These are phyloP conservation scores for Ochotona curzoniae DNA, from an alignment of 2,113 vertebrate species.

Conservation along the genomic window DNA sequence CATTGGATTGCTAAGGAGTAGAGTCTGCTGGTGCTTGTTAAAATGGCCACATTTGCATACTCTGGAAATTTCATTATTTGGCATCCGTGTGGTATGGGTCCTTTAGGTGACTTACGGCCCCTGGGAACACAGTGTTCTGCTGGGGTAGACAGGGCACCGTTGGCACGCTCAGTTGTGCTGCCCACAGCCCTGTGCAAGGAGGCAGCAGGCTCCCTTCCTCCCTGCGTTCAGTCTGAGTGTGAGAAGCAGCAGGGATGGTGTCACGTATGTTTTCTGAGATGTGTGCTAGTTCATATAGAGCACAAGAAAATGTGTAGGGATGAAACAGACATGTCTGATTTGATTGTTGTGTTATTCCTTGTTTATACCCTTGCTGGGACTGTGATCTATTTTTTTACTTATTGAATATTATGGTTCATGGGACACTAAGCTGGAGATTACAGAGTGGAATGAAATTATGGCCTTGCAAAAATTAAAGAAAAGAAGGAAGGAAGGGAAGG, in stretches of 20 bases:
- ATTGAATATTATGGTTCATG: too few relatives aligned
- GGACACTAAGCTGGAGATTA: too few relatives aligned
- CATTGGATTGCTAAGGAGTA: constrained; percentile 48
- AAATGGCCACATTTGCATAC: constrained; percentile 65
- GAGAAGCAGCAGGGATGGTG: background rate
- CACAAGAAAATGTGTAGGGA: too few relatives aligned
- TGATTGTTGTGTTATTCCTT: too few relatives aligned
- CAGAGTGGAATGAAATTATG: too few relatives aligned
- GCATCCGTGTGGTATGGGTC: background rate
- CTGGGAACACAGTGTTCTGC: background rate
- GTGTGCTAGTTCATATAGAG: too few relatives aligned
- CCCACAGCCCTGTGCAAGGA: background rate
- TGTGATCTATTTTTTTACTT: too few relatives aligned
- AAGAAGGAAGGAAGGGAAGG: too few relatives aligned
- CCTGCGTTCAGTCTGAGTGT: background rate
- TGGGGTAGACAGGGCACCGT: background rate
- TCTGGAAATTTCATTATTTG: constrained; percentile 50
- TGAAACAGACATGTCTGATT: too few relatives aligned
- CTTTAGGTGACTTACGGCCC: constrained; percentile 22
- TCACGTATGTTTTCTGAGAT: too few relatives aligned
- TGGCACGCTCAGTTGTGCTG: background rate
- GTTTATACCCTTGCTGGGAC: too few relatives aligned
- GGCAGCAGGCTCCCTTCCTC: background rate
- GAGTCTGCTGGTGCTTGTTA: constrained; percentile 56
- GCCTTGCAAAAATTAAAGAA: too few relatives aligned